These are phyloP conservation scores for Chrysogorgia sp. DNA, from an alignment of 92 coral and sea anemone genomes.

Conservation along the genomic window DNA sequence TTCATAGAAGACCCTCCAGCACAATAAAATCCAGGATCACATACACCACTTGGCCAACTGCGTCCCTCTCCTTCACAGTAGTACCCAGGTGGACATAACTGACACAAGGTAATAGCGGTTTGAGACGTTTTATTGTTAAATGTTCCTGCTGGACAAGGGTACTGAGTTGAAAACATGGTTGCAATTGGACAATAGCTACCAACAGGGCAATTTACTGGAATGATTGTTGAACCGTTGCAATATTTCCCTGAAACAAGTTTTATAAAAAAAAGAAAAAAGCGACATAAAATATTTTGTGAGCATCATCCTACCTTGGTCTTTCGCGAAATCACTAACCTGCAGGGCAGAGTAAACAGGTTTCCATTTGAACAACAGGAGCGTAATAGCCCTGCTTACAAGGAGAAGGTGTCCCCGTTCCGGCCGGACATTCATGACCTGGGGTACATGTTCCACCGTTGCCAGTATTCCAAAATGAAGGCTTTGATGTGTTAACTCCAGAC, in stretches of 20 bases:
- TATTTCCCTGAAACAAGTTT: slow-evolving; percentile 68
- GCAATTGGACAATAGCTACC: slow-evolving; percentile 89
- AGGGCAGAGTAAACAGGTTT: slow-evolving; percentile 81
- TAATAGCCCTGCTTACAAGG: slow-evolving; percentile 85
- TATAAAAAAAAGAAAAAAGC: no score
- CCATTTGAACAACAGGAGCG: slow-evolving; percentile 72
- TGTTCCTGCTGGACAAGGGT: slow-evolving; percentile 90
- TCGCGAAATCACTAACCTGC: slow-evolving; percentile 56
- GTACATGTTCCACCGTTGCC: slow-evolving; percentile 87
- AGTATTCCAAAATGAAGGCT: slow-evolving; percentile 66
- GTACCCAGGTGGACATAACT: slow-evolving; percentile 85
- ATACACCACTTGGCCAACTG: slow-evolving; percentile 76
- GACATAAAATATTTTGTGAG: no score
- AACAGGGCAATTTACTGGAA: slow-evolving; percentile 74
- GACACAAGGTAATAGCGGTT: slow-evolving; percentile 71
- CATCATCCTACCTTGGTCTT: no score
- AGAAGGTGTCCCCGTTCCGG: slow-evolving; percentile 71
- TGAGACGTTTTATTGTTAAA: slow-evolving; percentile 90
- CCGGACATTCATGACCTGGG: slow-evolving; percentile 87
- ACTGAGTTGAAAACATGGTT: slow-evolving; percentile 74
- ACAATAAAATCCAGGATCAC: slow-evolving; percentile 92
- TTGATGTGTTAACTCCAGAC: slow-evolving; percentile 83
- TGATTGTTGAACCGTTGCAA: slow-evolving; percentile 82
- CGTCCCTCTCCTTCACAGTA: slow-evolving; percentile 91
- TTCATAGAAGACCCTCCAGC: slow-evolving; percentile 84